phyloP scores from a whole-genome alignment of 1,140 invertebrate species.

The Rhyacophila brunnea region DNA sequence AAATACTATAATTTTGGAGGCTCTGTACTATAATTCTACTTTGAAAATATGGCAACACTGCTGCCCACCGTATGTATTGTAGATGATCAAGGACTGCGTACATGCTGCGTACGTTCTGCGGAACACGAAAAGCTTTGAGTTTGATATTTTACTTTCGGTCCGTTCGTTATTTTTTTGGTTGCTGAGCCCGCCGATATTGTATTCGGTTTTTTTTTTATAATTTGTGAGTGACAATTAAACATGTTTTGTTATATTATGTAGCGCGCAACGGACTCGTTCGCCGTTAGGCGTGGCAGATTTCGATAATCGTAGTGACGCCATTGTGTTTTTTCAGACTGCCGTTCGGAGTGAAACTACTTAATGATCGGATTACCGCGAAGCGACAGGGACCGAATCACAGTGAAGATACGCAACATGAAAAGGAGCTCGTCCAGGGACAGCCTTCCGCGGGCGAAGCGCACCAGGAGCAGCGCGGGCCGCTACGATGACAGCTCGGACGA shows the following conservation, averaged over 20 bases:
- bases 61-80: no score
- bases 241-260: background rate
- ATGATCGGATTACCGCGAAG: slow-evolving; percentile 69
- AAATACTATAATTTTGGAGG: no score
- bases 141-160: no score
- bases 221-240: slow-evolving; percentile 10
- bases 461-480: slow-evolving; percentile 76
- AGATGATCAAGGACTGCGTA: no score
- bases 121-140: no score
- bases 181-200: background rate
- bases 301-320: slow-evolving; percentile 21
- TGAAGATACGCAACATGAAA: slow-evolving; percentile 86
- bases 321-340: slow-evolving; percentile 26
- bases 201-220: slow-evolving; percentile 12
- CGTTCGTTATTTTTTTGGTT: no score
- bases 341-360: slow-evolving; percentile 25
- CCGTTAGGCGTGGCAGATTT: slow-evolving; percentile 19
- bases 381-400: slow-evolving; percentile 77
- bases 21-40: no score
- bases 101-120: no score
- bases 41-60: no score
- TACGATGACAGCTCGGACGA: slow-evolving; percentile 87
- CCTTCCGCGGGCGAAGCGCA: slow-evolving; percentile 73
- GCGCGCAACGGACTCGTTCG: background rate
- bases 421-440: slow-evolving; percentile 81